Base-by-base conservation (phyloP, 2,113 vertebrate species). In the Psettodes erumei region DNA sequence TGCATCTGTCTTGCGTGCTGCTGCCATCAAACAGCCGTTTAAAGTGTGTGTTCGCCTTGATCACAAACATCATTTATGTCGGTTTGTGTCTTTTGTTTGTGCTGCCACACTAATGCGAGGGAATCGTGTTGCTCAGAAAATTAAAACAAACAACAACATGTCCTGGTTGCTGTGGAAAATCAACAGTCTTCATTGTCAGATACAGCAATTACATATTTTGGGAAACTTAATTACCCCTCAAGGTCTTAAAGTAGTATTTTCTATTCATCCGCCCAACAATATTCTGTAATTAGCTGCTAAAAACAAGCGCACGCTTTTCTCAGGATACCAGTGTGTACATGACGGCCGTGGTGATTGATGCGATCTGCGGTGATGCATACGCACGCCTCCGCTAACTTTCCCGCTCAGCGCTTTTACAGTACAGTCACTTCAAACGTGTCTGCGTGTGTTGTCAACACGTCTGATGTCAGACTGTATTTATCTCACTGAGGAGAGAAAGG, bases 401-500 rank as follows among this genome's bases (percentile, higher is more conserved):
- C 33, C 18, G 12, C 25, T 23, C 35, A 18, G 12, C 8, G 23
- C n/a, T 23, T 16, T 43, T 47, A 45, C 59, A 25, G 3, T 25
- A 32, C 23, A 40, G 8, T 50, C 63, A 11, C 25, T 42, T 58
- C n/a, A 6, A 19, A 48, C 16, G n/a, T 2, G 21, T 37, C 45
- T 60, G 50, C 37, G 30, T 23, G 12, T 55, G 9, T 27, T 64
- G 12, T 32, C 54, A 55, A 10, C 56, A 72, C 62, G 45, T 60
- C 15, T 69, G 61, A 59, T 50, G 55, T 51, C 37, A 48, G 16
- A 13, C 19, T 61, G 27, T 42, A 8, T 68, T 84, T 19, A 43
- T 67, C 33, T 19, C 38, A 77, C 23, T 73, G n/a, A 48, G 23
- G 73, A 51, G 45, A n/a, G 73, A 51, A 43, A n/a, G 21, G n/a